Percentiles rank a stretch among this genome's conserved stretches.
Evolutionary conservation across 2,113 vertebrate genomes (phyloP).

Genomic region (Burhinus bistriatus): DNA sequence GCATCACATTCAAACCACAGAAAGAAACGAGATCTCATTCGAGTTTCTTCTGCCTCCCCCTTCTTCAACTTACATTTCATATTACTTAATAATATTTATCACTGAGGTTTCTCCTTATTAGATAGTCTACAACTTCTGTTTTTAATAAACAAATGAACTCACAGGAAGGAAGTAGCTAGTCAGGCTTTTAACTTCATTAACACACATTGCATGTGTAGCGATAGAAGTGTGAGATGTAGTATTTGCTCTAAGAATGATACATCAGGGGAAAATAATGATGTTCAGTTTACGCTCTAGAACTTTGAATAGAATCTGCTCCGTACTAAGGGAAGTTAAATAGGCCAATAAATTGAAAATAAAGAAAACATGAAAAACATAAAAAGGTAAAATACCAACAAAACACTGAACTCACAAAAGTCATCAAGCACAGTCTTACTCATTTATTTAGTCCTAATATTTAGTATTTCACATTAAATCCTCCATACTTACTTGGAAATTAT

Average conservation of each 20-base stretch:
- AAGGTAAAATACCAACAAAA: not conserved
- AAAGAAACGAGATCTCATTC: not conserved
- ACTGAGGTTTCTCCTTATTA: not conserved
- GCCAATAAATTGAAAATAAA: not conserved
- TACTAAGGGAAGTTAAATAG: not conserved
- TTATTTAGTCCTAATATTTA: not conserved
- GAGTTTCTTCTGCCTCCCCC: fast-evolving
- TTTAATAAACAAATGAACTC: not conserved
- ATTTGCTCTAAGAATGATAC: not conserved
- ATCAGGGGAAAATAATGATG: not conserved
- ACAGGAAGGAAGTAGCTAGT: not conserved
- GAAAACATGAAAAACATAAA: not conserved
- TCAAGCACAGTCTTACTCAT: not conserved
- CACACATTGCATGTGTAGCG: not conserved
- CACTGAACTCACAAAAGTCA: not conserved
- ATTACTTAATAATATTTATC: not conserved
- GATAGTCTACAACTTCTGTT: not conserved
- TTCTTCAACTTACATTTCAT: not conserved
- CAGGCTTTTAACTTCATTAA: not conserved
- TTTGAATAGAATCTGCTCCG: not conserved
- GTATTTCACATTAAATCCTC: not conserved
- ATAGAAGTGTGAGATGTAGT: not conserved
- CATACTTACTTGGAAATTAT: not conserved
- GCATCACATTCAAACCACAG: not conserved
- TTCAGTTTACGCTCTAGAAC: not conserved